Base-by-base conservation (phyloP, 2,797 vertebrate species). In the Tokudaia tokunoshimensis region DNA sequence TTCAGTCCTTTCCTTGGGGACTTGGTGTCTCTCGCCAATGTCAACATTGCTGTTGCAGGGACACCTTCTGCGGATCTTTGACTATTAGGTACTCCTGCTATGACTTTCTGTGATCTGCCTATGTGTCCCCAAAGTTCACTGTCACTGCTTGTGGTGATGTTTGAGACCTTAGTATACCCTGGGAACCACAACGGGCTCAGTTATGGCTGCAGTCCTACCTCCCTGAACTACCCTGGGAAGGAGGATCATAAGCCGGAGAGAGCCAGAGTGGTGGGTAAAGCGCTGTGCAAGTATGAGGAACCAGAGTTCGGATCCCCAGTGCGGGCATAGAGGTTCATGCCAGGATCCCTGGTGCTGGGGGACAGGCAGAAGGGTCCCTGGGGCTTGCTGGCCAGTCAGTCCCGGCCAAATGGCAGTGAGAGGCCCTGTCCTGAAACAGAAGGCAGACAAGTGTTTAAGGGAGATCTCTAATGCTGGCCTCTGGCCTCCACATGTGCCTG, bases 201-300 rank as follows among this genome's bases (percentile, higher is more conserved):
- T 19, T 22, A 14, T 4, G 7, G 31, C 4, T 14, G 29, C 44
- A 12, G 14, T n/a, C 44, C 24, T 0, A 1, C 55, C n/a, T n/a
- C 57, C 47, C 6, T 3, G 31, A 14, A 37, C 57, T 22, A 47
- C 76, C 47, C 2, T 2, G 74, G 13, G 24, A 75, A 76, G 6
- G 2, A 17, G 10, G 15, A 57, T 5, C 1, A 8, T 47, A 5
- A 13, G 61, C 47, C 1, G 6, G n/a, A 41, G 85, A 52, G 37
- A 55, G 44, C 44, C 26, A 50, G 61, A n/a, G 83, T 0, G 4
- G 4, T 15, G 15, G 50, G 15, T 12, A 31, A 13, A 87, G 50
- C 63, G 22, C 83, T 70, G 44, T 10, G 12, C 12, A 17, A 17
- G 11, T 34, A 70, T 24, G 84, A 70, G 47, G 47, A 9, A 3